phyloP scores from a whole-genome alignment of 2,888 invertebrate genomes.

The Ceratothoa steindachneri region DNA sequence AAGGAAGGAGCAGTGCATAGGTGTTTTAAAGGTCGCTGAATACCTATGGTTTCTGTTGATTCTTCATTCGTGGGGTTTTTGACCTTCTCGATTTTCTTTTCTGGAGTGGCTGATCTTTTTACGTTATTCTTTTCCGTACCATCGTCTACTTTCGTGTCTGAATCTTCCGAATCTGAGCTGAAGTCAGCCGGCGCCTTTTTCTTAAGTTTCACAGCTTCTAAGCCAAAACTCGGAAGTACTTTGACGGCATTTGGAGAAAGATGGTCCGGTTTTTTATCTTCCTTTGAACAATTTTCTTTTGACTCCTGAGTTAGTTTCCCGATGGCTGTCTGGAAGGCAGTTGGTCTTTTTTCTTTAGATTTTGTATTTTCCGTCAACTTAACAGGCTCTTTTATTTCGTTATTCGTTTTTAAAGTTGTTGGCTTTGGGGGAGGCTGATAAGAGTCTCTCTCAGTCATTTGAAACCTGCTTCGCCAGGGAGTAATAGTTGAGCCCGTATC shows the following conservation, averaged over 20 bases:
- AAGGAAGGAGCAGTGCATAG: conserved; percentile 24
- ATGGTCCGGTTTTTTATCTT: conserved; percentile 23
- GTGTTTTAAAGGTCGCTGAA: conserved; percentile 22
- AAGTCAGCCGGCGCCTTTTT: conserved; percentile 47
- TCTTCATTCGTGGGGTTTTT: too few species aligned
- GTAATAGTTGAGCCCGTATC: conserved; percentile 22
- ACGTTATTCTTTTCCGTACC: conserved; percentile 16
- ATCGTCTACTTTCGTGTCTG: conserved; percentile 14
- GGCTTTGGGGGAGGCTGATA: neutral
- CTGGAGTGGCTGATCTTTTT: too few species aligned
- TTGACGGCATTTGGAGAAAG: conserved; percentile 34
- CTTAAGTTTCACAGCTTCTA: conserved; percentile 21
- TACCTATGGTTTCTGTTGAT: neutral
- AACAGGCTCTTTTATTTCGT: conserved; percentile 10
- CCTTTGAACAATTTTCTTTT: conserved; percentile 22
- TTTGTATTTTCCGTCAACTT: neutral
- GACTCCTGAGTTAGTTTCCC: conserved; percentile 30
- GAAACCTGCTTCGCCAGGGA: conserved; percentile 32
- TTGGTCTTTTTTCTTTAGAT: conserved; percentile 1
- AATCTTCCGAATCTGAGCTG: conserved; percentile 37
- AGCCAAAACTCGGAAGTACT: conserved; percentile 27
- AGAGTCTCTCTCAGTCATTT: conserved; percentile 9
- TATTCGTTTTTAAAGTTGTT: neutral
- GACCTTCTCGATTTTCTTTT: too few species aligned
- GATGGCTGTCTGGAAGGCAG: conserved; percentile 22